Evolutionary conservation across 92 coral and sea anemone species (phyloP).

Genomic region (Phenganax stokvisi): DNA sequence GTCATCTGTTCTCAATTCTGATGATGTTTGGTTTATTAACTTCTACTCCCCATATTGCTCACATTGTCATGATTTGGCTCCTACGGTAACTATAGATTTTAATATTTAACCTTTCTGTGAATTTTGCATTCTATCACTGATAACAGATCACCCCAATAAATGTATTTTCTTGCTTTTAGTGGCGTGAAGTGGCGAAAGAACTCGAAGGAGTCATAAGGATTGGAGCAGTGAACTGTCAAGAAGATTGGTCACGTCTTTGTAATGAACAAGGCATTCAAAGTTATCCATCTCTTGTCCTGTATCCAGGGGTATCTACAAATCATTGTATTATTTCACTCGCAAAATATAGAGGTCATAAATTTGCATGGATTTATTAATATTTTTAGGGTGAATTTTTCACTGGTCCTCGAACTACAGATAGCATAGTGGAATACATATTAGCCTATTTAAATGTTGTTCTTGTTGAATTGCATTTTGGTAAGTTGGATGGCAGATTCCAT

Average conservation of each 20-base stretch:
- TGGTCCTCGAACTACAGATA: conserved; percentile 59
- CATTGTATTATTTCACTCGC: background rate
- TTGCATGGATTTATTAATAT: background rate
- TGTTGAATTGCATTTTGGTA: conserved; percentile 77
- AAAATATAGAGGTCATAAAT: background rate
- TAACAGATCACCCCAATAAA: background rate
- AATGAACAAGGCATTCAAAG: conserved; percentile 76
- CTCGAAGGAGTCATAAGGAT: conserved; percentile 93
- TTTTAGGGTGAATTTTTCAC: conserved; percentile 74
- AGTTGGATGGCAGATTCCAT: background rate
- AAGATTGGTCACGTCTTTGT: conserved; percentile 83
- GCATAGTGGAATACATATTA: conserved; percentile 65
- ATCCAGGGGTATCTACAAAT: conserved; percentile 71
- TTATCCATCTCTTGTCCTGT: conserved; percentile 80
- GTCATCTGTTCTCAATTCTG: conserved; percentile 88
- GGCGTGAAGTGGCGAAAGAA: conserved; percentile 96
- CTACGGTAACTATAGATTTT: conserved; percentile 58
- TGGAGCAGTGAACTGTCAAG: conserved; percentile 99
- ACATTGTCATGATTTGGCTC: conserved; percentile 96
- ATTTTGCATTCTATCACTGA: background rate
- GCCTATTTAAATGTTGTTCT: conserved; percentile 67
- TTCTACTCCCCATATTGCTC: conserved; percentile 96
- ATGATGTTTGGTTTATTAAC: conserved; percentile 93
- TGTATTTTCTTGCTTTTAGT: conserved; percentile 45
- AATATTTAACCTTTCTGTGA: background rate